phyloP scores from a whole-genome alignment of 2,797 vertebrate genomes.

The Fundulus diaphanus region DNA sequence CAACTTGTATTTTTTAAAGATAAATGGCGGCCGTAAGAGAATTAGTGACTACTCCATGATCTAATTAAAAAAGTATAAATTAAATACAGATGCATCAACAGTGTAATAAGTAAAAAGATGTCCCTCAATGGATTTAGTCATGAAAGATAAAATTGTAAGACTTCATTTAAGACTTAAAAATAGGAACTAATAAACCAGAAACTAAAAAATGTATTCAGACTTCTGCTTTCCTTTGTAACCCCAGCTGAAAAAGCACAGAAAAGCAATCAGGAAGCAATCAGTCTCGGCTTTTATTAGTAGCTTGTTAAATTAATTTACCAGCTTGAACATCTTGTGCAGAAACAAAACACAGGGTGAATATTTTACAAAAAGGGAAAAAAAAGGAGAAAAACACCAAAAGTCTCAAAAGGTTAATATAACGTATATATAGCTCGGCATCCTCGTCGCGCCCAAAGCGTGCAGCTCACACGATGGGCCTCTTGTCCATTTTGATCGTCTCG shows the following conservation, averaged over 20 bases:
- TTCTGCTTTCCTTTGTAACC: constrained; percentile 25
- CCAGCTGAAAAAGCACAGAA: background rate
- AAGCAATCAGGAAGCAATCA: background rate
- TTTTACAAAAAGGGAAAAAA: constrained; percentile 30
- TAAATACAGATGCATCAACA: background rate
- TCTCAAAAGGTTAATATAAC: background rate
- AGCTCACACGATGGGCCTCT: constrained; percentile 31
- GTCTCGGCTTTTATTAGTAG: background rate
- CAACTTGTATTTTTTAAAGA: background rate
- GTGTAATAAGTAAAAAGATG: background rate
- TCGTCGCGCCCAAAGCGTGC: background rate
- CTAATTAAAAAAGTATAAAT: background rate
- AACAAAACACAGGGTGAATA: constrained; percentile 2
- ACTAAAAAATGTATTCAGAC: constrained; percentile 17
- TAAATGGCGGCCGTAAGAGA: background rate
- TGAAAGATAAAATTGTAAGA: background rate
- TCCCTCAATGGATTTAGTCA: background rate
- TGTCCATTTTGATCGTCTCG: constrained; percentile 68
- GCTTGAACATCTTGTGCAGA: constrained; percentile 8
- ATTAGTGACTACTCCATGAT: too few relatives aligned
- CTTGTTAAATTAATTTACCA: constrained; percentile 30
- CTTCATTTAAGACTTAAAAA: background rate
- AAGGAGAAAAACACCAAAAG: background rate
- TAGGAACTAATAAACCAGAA: background rate
- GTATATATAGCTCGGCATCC: background rate